Conservation (phyloP, 2,797 vertebrate genomes). For the Calcarius lapponicus region DNA sequence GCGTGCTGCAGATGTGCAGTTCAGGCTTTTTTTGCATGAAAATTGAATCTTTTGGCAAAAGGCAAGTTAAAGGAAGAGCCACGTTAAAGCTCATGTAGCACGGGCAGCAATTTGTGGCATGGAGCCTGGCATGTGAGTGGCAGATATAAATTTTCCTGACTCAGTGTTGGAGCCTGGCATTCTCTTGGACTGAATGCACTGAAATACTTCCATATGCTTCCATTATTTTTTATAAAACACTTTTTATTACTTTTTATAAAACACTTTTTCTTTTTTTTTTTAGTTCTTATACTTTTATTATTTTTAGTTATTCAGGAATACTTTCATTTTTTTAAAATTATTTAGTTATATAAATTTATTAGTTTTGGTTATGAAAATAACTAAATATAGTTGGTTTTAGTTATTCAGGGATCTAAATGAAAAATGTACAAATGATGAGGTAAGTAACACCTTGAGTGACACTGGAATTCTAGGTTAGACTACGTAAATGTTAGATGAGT, state of each 20-base stretch:
- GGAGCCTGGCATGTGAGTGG: neutral
- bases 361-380: too few species aligned
- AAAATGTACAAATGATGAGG: neutral
- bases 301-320: neutral
- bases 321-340: too few species aligned
- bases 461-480: neutral
- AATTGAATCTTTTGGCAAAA: neutral
- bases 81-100: accelerated
- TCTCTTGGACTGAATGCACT: accelerated
- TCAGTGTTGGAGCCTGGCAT: accelerated
- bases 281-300: neutral
- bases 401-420: neutral
- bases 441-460: neutral
- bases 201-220: neutral
- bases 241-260: too few species aligned
- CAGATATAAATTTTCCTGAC: neutral
- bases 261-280: neutral
- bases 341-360: too few species aligned
- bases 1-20: neutral
- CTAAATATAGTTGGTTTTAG: neutral
- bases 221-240: neutral
- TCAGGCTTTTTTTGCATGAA: neutral
- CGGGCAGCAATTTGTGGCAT: accelerated
- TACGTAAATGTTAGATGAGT: neutral
- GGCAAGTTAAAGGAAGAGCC: neutral